A percentile compares a stretch with the other conserved stretches of the same genome.
phyloP scores from a whole-genome alignment of 2,888 invertebrate species.

The Drosophila borealis region DNA sequence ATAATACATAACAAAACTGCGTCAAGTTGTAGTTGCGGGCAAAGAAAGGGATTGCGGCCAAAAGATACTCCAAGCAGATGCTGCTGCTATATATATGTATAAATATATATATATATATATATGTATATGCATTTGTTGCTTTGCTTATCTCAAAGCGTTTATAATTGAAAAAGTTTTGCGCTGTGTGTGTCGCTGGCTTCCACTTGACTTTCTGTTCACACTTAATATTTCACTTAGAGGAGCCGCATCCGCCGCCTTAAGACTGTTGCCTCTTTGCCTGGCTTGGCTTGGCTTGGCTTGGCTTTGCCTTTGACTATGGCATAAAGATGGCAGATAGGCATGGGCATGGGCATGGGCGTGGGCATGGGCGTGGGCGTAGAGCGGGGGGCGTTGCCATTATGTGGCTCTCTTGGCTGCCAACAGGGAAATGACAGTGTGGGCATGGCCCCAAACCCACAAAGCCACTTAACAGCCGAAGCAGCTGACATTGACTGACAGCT shows the following conservation, averaged over 20 bases:
- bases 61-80: slow-evolving; percentile 28
- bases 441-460: not conserved
- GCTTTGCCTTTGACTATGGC: slow-evolving; percentile 24
- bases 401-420: not conserved
- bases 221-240: slow-evolving; percentile 61
- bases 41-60: not conserved
- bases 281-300: not conserved
- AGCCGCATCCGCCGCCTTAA: slow-evolving; percentile 10
- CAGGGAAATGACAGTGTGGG: not conserved
- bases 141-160: slow-evolving; percentile 60
- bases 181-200: slow-evolving; percentile 50
- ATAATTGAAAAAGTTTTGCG: slow-evolving; percentile 73
- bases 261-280: slow-evolving; percentile 17
- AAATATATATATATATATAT: too few species aligned
- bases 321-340: slow-evolving; percentile 20
- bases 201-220: slow-evolving; percentile 61
- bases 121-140: slow-evolving; percentile 25
- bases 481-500: slow-evolving; percentile 12
- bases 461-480: not conserved
- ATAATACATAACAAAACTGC: slow-evolving; percentile 50
- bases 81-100: not conserved
- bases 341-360: too few species aligned
- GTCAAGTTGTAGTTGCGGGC: slow-evolving; percentile 33
- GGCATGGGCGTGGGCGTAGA: too few species aligned
- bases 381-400: not conserved